A percentile compares a stretch with the other conserved stretches of the same genome.
Evolutionary conservation across 2,113 vertebrate genomes (phyloP).

Genomic region (Dicaeum eximium): DNA sequence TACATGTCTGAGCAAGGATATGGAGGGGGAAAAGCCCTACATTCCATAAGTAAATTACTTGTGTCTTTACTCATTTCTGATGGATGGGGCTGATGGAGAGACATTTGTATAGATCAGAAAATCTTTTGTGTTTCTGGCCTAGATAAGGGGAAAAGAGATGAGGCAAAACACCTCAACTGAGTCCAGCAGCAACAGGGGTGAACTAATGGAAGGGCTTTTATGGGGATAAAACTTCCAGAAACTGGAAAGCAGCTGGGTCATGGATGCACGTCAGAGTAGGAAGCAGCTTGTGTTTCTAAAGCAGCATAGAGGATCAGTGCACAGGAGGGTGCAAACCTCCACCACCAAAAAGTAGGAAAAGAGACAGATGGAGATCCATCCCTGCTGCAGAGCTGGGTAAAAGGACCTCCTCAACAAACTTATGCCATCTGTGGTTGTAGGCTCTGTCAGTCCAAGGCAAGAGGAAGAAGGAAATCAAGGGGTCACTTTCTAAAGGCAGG

Average conservation of each 20-base stretch:
- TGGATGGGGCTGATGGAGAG: neutral
- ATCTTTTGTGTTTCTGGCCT: neutral
- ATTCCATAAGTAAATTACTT: neutral
- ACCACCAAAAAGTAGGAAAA: neutral
- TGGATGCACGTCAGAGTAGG: neutral
- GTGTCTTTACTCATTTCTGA: neutral
- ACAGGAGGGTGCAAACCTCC: neutral
- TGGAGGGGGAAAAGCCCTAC: neutral
- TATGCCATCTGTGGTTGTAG: neutral
- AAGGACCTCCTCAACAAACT: neutral
- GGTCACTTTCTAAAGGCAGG: neutral
- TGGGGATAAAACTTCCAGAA: neutral
- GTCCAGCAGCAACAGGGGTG: neutral
- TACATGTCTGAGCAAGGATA: neutral
- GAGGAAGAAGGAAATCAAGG: neutral
- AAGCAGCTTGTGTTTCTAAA: neutral
- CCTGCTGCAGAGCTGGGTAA: neutral
- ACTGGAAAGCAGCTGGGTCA: neutral
- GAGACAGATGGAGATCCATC: neutral
- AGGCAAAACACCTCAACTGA: neutral
- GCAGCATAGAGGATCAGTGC: accelerated
- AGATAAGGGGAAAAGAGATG: neutral
- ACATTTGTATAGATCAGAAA: neutral
- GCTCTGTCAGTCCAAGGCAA: neutral
- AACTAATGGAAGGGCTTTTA: neutral